Percentiles rank a stretch among this genome's conserved stretches.
phyloP scores from a whole-genome alignment of 2,888 invertebrate genomes.

The Aphrophora alni region DNA sequence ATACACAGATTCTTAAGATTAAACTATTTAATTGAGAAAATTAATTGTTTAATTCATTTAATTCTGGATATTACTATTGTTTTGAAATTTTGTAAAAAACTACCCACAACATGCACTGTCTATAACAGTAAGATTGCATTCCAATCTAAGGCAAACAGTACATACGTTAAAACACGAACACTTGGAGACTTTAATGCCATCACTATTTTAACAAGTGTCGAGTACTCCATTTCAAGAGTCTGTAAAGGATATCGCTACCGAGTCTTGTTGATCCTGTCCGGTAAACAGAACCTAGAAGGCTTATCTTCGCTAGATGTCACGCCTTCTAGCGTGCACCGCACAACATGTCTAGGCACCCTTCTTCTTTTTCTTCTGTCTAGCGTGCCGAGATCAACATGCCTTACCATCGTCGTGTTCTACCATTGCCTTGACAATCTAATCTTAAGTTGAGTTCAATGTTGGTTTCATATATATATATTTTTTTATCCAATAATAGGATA shows the following conservation, averaged over 20 bases:
- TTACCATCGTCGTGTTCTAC: neutral
- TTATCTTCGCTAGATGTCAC: neutral
- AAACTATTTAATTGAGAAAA: no score
- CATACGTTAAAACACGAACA: neutral
- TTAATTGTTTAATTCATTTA: no score
- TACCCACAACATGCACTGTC: no score
- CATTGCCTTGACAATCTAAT: neutral
- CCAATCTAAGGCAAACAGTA: no score
- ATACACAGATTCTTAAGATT: no score
- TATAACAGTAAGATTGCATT: neutral
- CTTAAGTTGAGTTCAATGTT: neutral
- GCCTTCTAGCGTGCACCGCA: constrained; percentile 4
- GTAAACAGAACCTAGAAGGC: neutral
- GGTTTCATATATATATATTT: neutral
- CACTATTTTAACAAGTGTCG: neutral
- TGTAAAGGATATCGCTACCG: neutral
- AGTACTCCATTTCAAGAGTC: neutral
- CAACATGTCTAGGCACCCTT: neutral
- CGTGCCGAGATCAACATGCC: neutral
- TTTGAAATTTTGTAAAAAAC: no score
- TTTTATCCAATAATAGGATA: neutral
- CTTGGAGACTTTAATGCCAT: neutral
- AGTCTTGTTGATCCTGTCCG: neutral
- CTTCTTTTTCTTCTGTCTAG: constrained; percentile 9
- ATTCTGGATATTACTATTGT: no score